These are phyloP conservation scores for Thamnophis elegans DNA, from an alignment of 2,797 vertebrate genomes.

Conservation along the genomic window DNA sequence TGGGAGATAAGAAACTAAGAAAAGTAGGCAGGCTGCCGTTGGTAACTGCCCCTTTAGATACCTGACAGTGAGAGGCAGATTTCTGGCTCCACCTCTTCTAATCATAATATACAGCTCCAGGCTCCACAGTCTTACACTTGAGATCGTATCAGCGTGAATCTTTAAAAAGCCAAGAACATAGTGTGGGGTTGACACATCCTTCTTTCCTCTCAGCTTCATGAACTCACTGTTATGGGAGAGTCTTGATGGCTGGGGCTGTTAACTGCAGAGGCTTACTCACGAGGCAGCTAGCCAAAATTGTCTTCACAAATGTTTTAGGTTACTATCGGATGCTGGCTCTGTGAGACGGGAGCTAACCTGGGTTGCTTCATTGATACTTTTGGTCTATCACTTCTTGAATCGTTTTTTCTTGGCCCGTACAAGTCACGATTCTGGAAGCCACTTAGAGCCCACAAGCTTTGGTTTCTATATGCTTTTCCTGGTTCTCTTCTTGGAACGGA, in stretches of 20 bases:
- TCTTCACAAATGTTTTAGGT: not conserved
- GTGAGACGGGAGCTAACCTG: not conserved
- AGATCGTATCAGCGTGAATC: constrained; percentile 61
- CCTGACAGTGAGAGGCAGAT: constrained; percentile 19
- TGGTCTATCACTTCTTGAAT: not conserved
- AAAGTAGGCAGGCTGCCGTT: not conserved
- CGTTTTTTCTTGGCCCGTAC: not conserved
- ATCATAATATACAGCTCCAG: constrained; percentile 44
- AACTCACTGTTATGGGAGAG: constrained; percentile 49
- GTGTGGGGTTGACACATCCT: constrained; percentile 52
- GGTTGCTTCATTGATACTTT: not conserved
- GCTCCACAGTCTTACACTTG: constrained; percentile 33
- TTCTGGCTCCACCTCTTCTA: constrained; percentile 56
- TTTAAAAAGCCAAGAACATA: constrained; percentile 51
- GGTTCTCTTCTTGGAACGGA: not conserved
- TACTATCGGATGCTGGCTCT: not conserved
- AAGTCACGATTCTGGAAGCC: not conserved
- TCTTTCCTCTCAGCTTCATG: constrained; percentile 52
- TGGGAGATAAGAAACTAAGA: not conserved
- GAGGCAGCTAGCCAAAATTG: not conserved
- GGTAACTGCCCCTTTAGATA: constrained; percentile 43
- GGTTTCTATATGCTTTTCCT: not conserved
- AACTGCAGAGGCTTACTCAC: not conserved
- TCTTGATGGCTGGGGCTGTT: constrained; percentile 16
- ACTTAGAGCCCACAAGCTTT: too few species aligned